Conservation (phyloP, 2,113 vertebrate genomes). For the Phoenicopterus ruber region DNA sequence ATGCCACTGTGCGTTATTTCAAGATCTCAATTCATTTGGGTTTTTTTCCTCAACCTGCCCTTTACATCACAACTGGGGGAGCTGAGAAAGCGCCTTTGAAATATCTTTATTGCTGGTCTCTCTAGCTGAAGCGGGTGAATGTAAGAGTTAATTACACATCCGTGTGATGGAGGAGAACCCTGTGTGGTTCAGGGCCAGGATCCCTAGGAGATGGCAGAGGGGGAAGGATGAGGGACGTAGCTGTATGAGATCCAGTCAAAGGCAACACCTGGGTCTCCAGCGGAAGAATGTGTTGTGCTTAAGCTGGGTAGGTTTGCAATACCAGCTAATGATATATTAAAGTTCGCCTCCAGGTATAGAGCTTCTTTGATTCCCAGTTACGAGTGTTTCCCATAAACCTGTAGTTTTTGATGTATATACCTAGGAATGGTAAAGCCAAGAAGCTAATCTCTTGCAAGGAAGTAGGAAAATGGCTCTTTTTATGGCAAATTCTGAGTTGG, state of each 20-base stretch:
- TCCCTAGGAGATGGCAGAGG: background rate
- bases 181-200: background rate
- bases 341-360: background rate
- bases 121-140: fast-evolving
- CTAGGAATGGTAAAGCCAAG: background rate
- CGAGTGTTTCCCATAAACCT: background rate
- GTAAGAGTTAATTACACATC: background rate
- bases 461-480: background rate
- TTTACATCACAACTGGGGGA: background rate
- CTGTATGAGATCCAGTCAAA: background rate
- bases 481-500: background rate
- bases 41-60: background rate
- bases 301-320: background rate
- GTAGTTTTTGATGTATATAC: fast-evolving
- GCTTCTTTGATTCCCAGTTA: background rate
- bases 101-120: background rate
- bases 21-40: background rate
- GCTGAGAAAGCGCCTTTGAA: background rate
- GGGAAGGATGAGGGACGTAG: background rate
- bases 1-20: background rate
- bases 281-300: background rate
- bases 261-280: background rate
- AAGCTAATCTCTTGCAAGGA: background rate
- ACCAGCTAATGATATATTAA: background rate
- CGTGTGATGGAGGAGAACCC: background rate